phyloP scores from a whole-genome alignment of 2,888 invertebrate species.

The Phyllotreta cruciferae region DNA sequence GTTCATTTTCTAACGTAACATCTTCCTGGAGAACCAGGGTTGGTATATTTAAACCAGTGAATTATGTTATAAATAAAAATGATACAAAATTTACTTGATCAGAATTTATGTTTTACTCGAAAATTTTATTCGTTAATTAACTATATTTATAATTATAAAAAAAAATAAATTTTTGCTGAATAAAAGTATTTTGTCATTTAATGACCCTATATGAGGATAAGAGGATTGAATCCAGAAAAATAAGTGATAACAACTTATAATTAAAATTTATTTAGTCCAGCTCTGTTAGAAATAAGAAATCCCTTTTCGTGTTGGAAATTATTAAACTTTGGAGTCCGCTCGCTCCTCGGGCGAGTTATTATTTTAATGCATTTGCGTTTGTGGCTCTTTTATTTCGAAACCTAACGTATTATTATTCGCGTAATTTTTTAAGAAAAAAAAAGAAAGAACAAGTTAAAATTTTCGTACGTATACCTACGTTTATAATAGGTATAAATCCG shows the following conservation, averaged over 20 bases:
- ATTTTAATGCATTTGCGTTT: slow-evolving; percentile 44
- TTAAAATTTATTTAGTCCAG: slow-evolving; percentile 1
- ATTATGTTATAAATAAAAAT: not conserved
- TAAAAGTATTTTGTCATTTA: too few relatives aligned
- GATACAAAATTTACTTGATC: not conserved
- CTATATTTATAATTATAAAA: too few relatives aligned
- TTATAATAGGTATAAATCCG: slow-evolving; percentile 45
- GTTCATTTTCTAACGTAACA: slow-evolving; percentile 35
- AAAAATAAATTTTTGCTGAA: too few relatives aligned
- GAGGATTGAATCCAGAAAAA: too few relatives aligned
- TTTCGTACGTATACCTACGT: slow-evolving; percentile 29
- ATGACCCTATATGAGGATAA: too few relatives aligned
- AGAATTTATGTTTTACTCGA: not conserved
- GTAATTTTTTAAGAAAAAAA: slow-evolving; percentile 43
- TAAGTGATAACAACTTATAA: too few relatives aligned
- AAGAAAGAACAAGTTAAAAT: slow-evolving; percentile 37
- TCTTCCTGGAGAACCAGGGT: slow-evolving; percentile 2
- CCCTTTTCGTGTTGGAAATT: slow-evolving; percentile 44
- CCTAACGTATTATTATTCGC: slow-evolving; percentile 44
- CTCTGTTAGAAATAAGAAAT: slow-evolving; percentile 29
- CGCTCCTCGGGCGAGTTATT: slow-evolving; percentile 45
- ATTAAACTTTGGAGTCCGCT: slow-evolving; percentile 46
- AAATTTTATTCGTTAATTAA: too few relatives aligned
- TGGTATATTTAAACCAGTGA: slow-evolving; percentile 2
- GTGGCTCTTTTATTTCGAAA: slow-evolving; percentile 27